Percentiles rank a stretch among this genome's conserved stretches.
Evolutionary conservation across 1,140 invertebrate genomes (phyloP).

Genomic region (Drosophila oshimai): DNA sequence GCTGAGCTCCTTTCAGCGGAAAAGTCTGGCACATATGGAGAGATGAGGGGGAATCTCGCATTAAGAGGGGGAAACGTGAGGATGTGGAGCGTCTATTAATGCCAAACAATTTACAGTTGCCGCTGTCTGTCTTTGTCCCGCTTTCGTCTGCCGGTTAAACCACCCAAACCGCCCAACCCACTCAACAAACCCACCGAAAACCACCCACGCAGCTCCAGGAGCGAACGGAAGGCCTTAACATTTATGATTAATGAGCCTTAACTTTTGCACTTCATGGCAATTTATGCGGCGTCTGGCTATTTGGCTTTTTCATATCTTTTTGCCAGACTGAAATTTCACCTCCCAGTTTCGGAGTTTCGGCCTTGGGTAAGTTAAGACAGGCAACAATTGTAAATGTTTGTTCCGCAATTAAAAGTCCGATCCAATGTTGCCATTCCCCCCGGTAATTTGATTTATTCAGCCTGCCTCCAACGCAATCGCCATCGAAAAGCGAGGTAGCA

Average conservation of each 20-base stretch:
- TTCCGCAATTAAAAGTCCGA: slow-evolving; percentile 71
- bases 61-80: neutral
- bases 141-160: slow-evolving; percentile 36
- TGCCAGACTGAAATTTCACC: slow-evolving; percentile 36
- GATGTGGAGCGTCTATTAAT: slow-evolving; percentile 47
- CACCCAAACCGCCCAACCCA: slow-evolving; percentile 9
- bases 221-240: slow-evolving; percentile 47
- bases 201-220: slow-evolving; percentile 22
- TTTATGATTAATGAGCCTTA: slow-evolving; percentile 81
- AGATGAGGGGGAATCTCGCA: neutral
- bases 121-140: slow-evolving; percentile 46
- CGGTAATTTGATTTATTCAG: slow-evolving; percentile 73
- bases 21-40: slow-evolving; percentile 23
- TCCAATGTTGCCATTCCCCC: slow-evolving; percentile 55
- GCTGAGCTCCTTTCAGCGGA: neutral
- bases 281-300: slow-evolving; percentile 67
- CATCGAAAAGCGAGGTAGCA: slow-evolving; percentile 28
- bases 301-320: slow-evolving; percentile 55
- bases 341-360: slow-evolving; percentile 15
- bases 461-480: slow-evolving; percentile 21
- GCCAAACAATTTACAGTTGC: slow-evolving; percentile 70
- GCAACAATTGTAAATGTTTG: slow-evolving; percentile 79
- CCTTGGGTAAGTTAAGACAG: slow-evolving; percentile 68
- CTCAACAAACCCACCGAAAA: neutral
- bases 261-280: slow-evolving; percentile 78